Evolutionary conservation across 2,888 invertebrate genomes (phyloP).

Genomic region (Folsomia manolachei): DNA sequence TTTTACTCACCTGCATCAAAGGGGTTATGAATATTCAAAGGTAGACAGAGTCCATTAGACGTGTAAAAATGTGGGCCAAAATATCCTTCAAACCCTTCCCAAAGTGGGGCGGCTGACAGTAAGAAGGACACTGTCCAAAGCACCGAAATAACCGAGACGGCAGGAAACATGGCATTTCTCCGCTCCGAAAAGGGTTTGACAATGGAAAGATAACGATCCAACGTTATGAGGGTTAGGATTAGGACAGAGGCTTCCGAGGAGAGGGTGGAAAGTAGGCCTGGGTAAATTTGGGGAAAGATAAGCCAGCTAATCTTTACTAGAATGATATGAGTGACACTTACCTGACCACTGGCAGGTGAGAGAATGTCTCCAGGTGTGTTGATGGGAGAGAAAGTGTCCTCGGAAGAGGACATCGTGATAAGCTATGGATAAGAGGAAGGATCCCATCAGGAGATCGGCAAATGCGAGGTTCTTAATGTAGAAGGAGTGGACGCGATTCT

Average conservation of each 20-base stretch:
- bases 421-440: constrained; percentile 63
- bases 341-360: constrained; percentile 61
- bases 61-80: constrained; percentile 62
- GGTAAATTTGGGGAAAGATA: constrained; percentile 28
- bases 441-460: constrained; percentile 64
- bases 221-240: constrained; percentile 62
- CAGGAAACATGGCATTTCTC: constrained; percentile 55
- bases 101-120: constrained; percentile 58
- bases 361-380: constrained; percentile 61
- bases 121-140: constrained; percentile 59
- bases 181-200: constrained; percentile 60
- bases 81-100: constrained; percentile 54
- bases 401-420: constrained; percentile 59
- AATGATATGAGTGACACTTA: constrained; percentile 46
- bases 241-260: constrained; percentile 64
- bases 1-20: constrained; percentile 53
- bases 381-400: constrained; percentile 60
- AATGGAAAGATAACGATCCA: constrained; percentile 60
- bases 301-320: too few relatives aligned
- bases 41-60: constrained; percentile 62
- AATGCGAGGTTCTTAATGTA: constrained; percentile 63
- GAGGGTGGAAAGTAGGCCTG: constrained; percentile 62
- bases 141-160: constrained; percentile 54
- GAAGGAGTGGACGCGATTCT: constrained; percentile 62
- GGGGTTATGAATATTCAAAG: constrained; percentile 63